Conservation (phyloP, 2,797 vertebrate species). For the Hephaestus fuliginosus region DNA sequence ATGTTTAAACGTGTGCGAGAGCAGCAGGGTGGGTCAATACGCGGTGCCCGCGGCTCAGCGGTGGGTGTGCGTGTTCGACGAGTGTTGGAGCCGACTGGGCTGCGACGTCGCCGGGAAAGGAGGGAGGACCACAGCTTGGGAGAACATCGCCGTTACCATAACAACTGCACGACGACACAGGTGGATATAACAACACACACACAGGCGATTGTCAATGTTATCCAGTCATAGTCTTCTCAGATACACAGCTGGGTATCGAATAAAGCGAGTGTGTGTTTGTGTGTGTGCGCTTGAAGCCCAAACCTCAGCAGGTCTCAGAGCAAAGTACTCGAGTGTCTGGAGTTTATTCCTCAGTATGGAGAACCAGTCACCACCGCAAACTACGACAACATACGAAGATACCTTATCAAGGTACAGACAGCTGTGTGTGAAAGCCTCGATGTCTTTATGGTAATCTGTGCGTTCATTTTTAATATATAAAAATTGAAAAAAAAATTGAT, state of each 20-base stretch:
- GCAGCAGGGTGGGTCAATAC: conserved; percentile 90
- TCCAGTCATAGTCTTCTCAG: background rate
- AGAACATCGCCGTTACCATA: conserved; percentile 94
- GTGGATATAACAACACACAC: conserved; percentile 72
- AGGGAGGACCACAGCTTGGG: conserved; percentile 92
- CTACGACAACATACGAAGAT: conserved; percentile 92
- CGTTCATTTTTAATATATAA: background rate
- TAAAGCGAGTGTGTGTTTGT: conserved; percentile 7
- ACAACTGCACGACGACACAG: conserved; percentile 90
- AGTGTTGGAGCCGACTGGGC: conserved; percentile 94
- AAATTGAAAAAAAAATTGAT: too few species aligned
- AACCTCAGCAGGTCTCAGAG: conserved; percentile 91
- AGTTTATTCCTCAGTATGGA: conserved; percentile 93
- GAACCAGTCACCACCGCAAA: conserved; percentile 92
- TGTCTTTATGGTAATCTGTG: background rate
- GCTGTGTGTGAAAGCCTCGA: background rate
- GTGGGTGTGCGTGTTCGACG: conserved; percentile 94
- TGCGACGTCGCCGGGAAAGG: conserved; percentile 89
- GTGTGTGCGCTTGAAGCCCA: conserved; percentile 82
- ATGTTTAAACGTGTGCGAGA: conserved; percentile 6
- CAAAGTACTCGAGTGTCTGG: conserved; percentile 94
- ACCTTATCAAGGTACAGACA: conserved; percentile 91
- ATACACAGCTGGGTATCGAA: background rate
- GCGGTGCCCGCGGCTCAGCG: conserved; percentile 88
- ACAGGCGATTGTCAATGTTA: background rate